Conservation (phyloP, 2,797 vertebrate genomes). For the Phyllotis vaccarum region DNA sequence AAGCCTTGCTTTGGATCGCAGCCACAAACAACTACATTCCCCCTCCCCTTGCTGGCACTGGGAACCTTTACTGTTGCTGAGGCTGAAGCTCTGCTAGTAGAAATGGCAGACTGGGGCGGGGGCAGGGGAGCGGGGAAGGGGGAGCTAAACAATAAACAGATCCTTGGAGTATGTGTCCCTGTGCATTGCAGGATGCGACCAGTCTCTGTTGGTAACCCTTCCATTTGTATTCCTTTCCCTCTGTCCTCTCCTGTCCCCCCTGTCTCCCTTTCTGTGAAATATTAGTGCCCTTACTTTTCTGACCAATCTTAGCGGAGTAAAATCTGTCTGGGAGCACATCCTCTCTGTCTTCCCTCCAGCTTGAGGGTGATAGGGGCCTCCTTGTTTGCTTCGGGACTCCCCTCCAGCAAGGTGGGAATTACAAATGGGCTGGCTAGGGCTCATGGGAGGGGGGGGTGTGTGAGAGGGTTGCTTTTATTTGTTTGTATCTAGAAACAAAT, state of each 20-base stretch:
- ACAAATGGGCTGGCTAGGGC: neutral
- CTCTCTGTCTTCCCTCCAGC: neutral
- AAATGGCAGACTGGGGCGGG: constrained; percentile 48
- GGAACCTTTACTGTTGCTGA: constrained; percentile 25
- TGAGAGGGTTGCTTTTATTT: neutral
- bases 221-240: neutral
- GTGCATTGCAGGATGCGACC: neutral
- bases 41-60: neutral
- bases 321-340: constrained; percentile 59
- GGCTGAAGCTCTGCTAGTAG: constrained; percentile 55
- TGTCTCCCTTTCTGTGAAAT: neutral
- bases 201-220: neutral
- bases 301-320: constrained; percentile 73
- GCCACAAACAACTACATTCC: neutral
- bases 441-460: too few species aligned
- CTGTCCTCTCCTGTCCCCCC: too few species aligned
- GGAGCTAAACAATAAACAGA: constrained; percentile 59
- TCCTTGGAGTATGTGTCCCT: neutral
- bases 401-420: constrained; percentile 65
- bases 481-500: neutral
- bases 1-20: neutral
- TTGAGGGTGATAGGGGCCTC: neutral
- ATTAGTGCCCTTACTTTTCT: constrained; percentile 72
- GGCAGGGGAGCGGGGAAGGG: neutral
- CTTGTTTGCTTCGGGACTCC: constrained; percentile 1